Evolutionary conservation across 2,888 invertebrate genomes (phyloP).

Genomic region (Elysia crispata): DNA sequence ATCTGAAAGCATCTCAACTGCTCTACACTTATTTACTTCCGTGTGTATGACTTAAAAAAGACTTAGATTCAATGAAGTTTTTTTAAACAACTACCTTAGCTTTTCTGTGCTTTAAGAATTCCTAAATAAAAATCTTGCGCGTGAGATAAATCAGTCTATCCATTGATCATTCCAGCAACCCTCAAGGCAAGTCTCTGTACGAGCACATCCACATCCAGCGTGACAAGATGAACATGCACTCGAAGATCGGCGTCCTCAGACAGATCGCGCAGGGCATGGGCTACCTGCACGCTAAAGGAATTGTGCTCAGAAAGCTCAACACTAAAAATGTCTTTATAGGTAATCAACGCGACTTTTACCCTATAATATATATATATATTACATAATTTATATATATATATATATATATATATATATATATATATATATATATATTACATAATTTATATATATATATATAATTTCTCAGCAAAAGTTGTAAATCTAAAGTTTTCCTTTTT

Average conservation of each 20-base stretch:
- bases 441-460: too few species aligned
- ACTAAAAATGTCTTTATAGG: constrained; percentile 76
- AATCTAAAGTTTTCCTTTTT: too few species aligned
- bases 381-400: too few species aligned
- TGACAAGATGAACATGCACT: constrained; percentile 70
- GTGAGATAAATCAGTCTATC: not conserved
- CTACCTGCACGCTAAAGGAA: constrained; percentile 79
- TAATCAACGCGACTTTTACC: not conserved
- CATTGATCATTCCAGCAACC: constrained; percentile 61
- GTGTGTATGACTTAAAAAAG: too few species aligned
- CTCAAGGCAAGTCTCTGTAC: constrained; percentile 76
- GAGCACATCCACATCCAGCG: constrained; percentile 73
- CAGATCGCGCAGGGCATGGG: constrained; percentile 78
- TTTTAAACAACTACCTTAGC: too few species aligned
- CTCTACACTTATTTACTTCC: too few species aligned
- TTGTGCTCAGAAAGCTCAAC: constrained; percentile 77
- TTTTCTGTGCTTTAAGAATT: not conserved
- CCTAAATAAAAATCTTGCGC: not conserved
- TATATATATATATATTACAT: too few species aligned
- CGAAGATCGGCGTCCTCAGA: constrained; percentile 73
- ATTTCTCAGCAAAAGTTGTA: too few species aligned
- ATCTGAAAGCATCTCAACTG: too few species aligned
- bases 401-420: too few species aligned
- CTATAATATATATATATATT: too few species aligned
- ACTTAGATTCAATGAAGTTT: too few species aligned